Conservation (phyloP, 2,888 invertebrate genomes). For the Agrochola circellaris region DNA sequence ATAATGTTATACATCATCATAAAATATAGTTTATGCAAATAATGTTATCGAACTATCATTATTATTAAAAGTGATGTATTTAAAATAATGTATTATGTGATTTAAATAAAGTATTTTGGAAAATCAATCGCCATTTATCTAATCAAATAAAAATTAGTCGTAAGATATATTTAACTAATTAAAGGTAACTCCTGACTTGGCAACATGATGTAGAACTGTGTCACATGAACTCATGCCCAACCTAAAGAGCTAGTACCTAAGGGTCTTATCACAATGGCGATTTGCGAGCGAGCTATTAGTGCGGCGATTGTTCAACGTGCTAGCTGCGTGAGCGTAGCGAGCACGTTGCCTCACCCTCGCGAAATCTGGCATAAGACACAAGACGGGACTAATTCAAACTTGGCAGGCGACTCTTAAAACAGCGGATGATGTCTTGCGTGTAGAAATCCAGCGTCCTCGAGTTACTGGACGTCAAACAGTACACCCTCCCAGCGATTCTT, state of each 20-base stretch:
- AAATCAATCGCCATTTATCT: slow-evolving; percentile 29
- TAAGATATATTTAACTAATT: neutral
- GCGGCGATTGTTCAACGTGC: too few species aligned
- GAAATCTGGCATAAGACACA: too few species aligned
- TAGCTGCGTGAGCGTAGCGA: too few species aligned
- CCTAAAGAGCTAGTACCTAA: neutral
- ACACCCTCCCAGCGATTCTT: too few species aligned
- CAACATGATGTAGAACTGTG: neutral
- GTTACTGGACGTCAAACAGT: too few species aligned
- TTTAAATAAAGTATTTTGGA: slow-evolving; percentile 74
- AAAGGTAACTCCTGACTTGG: neutral
- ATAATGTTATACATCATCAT: slow-evolving; percentile 66
- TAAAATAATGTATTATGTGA: slow-evolving; percentile 71
- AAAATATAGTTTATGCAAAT: slow-evolving; percentile 68
- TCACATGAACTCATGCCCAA: neutral
- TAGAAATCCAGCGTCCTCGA: too few species aligned
- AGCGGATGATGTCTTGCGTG: too few species aligned
- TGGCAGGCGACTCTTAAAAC: too few species aligned
- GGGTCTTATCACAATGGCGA: too few species aligned
- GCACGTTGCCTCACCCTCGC: too few species aligned
- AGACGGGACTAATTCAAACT: too few species aligned
- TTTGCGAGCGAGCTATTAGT: too few species aligned
- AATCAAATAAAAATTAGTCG: slow-evolving; percentile 47
- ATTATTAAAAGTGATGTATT: slow-evolving; percentile 64
- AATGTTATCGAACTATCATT: slow-evolving; percentile 63